These are phyloP conservation scores for Hypomecis atomaria DNA, from an alignment of 2,888 invertebrate genomes.

Conservation along the genomic window DNA sequence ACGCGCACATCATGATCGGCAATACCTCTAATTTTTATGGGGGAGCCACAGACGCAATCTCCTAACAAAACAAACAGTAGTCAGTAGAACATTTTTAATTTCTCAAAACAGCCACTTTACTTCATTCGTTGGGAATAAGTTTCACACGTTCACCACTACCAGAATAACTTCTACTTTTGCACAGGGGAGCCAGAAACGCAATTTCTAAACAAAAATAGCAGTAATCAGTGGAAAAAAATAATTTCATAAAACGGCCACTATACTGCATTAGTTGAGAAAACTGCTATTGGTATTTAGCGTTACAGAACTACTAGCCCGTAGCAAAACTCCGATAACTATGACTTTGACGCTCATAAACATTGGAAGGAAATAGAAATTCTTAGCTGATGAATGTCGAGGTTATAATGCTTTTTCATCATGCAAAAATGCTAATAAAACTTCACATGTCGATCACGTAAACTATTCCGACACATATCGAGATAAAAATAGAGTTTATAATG, in stretches of 20 bases:
- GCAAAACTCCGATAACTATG: conserved; percentile 20
- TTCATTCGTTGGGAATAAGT: neutral
- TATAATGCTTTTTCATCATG: conserved; percentile 15
- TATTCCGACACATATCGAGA: neutral
- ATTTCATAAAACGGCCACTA: neutral
- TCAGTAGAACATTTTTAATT: neutral
- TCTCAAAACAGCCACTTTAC: neutral
- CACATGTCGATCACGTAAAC: neutral
- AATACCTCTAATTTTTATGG: neutral
- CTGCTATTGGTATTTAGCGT: conserved; percentile 19
- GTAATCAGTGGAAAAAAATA: neutral
- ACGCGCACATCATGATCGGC: neutral
- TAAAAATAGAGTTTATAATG: neutral
- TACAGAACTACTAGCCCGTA: conserved; percentile 7
- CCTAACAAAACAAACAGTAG: neutral
- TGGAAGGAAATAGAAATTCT: conserved; percentile 33
- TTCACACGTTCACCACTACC: conserved; percentile 5
- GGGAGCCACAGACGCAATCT: neutral
- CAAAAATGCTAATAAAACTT: conserved; percentile 1
- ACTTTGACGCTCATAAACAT: conserved; percentile 32
- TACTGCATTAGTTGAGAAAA: neutral
- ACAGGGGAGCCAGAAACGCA: neutral
- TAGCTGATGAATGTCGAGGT: conserved; percentile 30
- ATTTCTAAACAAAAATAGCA: neutral
- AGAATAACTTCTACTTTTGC: neutral